Evolutionary conservation across 2,797 vertebrate species (phyloP).

Genomic region (Falco berigora): DNA sequence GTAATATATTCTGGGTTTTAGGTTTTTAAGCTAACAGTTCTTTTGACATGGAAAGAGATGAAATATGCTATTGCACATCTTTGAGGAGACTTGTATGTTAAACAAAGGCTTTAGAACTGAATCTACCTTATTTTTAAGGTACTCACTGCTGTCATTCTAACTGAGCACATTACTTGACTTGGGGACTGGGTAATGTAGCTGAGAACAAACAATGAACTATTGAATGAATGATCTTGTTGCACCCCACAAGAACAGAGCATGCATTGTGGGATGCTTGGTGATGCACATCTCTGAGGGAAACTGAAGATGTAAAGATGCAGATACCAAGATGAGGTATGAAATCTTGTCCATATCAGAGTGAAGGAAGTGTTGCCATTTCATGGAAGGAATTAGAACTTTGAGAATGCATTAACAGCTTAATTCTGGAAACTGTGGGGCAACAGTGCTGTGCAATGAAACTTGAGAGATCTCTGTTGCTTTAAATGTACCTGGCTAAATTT

Average conservation of each 20-base stretch:
- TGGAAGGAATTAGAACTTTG: neutral
- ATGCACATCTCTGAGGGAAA: slow-evolving; percentile 24
- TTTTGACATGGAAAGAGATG: neutral
- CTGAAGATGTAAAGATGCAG: slow-evolving; percentile 25
- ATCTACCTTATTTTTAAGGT: neutral
- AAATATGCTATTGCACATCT: neutral
- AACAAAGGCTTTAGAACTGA: neutral
- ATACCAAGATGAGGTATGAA: slow-evolving; percentile 7
- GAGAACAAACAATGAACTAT: neutral
- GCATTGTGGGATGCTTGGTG: neutral
- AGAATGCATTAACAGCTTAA: slow-evolving; percentile 3
- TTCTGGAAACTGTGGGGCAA: neutral
- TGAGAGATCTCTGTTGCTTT: neutral
- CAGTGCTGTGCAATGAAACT: neutral
- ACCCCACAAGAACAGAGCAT: neutral
- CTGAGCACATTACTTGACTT: neutral
- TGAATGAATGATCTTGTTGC: slow-evolving; percentile 1
- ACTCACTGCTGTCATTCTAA: neutral
- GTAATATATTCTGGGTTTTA: neutral
- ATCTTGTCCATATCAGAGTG: neutral
- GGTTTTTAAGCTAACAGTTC: neutral
- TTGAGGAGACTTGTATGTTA: neutral
- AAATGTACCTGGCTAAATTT: neutral
- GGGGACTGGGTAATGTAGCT: neutral
- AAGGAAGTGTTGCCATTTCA: neutral